Conservation (phyloP, 1,140 invertebrate species). For the Antheraea mylitta region DNA sequence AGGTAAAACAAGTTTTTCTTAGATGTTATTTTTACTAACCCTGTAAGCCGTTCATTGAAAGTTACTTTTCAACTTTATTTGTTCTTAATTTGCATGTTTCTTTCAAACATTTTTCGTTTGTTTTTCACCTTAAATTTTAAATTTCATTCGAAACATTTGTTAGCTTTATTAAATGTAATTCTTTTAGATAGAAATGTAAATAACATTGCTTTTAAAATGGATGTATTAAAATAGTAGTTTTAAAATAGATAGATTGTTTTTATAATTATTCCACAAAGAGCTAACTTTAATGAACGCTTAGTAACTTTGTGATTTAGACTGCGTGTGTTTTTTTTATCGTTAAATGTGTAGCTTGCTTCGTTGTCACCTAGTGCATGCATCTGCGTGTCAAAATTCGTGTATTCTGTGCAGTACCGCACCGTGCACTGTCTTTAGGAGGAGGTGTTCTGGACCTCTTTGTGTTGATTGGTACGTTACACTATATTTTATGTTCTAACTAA, state of each 20-base stretch:
- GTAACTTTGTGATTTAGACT: background rate
- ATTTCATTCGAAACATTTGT: too few species aligned
- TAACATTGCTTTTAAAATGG: too few species aligned
- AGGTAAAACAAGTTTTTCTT: background rate
- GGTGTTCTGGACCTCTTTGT: constrained; percentile 57
- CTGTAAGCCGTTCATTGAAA: background rate
- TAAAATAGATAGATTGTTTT: too few species aligned
- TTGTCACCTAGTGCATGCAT: constrained; percentile 66
- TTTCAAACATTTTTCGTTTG: background rate
- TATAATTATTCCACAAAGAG: too few species aligned
- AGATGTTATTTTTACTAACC: background rate
- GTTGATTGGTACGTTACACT: constrained; percentile 59
- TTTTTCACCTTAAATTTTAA: too few species aligned
- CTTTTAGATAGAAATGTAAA: too few species aligned
- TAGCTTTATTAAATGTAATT: too few species aligned
- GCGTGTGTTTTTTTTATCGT: constrained; percentile 4
- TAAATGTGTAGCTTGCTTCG: constrained; percentile 52
- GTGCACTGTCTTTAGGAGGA: constrained; percentile 57
- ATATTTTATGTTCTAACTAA: too few species aligned
- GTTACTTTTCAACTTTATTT: constrained; percentile 10
- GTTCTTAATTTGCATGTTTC: constrained; percentile 7
- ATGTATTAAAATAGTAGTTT: too few species aligned
- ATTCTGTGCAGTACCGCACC: constrained; percentile 58
- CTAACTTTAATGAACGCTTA: background rate
- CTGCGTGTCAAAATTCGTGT: constrained; percentile 62